Conservation (phyloP, 2,797 vertebrate species). For the Phoeniculus purpureus region DNA sequence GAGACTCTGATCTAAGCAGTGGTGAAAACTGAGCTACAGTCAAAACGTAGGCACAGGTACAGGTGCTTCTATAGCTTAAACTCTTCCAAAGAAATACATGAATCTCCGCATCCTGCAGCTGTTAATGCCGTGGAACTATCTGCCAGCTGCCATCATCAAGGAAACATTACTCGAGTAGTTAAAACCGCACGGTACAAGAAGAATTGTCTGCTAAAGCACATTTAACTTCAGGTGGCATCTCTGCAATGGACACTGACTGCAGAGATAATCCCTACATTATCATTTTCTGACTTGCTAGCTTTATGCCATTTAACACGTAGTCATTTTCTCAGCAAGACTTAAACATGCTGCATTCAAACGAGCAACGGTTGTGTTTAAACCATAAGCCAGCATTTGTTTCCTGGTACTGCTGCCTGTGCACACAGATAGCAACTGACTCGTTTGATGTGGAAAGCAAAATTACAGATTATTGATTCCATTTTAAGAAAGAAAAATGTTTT, state of each 20-base stretch:
- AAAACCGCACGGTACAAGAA: neutral
- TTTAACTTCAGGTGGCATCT: neutral
- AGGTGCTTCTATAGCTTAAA: neutral
- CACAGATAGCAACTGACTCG: neutral
- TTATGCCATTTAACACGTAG: neutral
- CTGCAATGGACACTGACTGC: neutral
- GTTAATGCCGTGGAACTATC: neutral
- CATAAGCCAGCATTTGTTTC: neutral
- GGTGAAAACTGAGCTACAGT: neutral
- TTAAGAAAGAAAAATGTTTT: neutral
- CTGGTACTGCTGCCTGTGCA: neutral
- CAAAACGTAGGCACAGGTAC: neutral
- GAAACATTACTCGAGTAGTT: neutral
- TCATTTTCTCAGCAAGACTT: constrained; percentile 24
- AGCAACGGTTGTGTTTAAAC: neutral
- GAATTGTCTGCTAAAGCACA: neutral
- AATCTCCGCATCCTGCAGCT: neutral
- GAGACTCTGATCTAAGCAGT: neutral
- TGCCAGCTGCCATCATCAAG: neutral
- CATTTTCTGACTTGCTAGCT: neutral
- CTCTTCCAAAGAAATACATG: neutral
- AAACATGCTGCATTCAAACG: neutral
- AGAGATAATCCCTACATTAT: neutral
- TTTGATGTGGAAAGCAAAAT: accelerated
- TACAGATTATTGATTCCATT: neutral